Evolutionary conservation across 2,888 invertebrate genomes (phyloP), one percentile per base, ranked within the genome.

Genomic region (Meliscaeva auricollis): DNA sequence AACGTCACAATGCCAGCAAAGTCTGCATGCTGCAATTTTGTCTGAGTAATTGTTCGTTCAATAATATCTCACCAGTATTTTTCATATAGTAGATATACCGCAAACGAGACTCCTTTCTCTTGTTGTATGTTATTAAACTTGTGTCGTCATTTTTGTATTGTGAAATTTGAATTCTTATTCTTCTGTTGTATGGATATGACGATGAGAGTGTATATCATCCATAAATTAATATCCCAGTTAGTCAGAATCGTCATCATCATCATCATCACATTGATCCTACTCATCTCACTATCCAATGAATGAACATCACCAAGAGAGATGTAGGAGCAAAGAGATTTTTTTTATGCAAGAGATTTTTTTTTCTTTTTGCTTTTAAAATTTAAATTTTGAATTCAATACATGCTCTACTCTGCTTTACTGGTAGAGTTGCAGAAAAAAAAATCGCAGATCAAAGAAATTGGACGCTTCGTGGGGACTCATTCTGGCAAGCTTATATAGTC

Each of bases 401-500:
- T 60, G 66, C 35, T 48, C 26, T 35, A 13, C 54, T 41, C 41
- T 56, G 15, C 13, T 52, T 13, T 38, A 15, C 50, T 17, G 32
- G 35, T 48, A 8, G 8, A 30, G 13, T 52, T 56, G 30, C 32
- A 44, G 50, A 35, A 66, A 50, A 44, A 52, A 70, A 62, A 7
- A 56, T 6, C 5, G 6, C 68, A 74, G 80, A 80, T 80, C 80
- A 74, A 80, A 80, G 74, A 74, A 74, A 74, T 79, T 68, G 44
- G 35, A 72, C 11, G 46, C 48, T 72, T 66, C 56, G 26, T 72
- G 50, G n/a, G 26, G 72, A 66, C 56, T 77, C 17, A 13, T 15
- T 2, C 38, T 60, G n/a, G 15, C 7, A 30, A 11, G n/a, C n/a
- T 15, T 1, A 3, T 17, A 44, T 62, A 44, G 44, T 58, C 13